Conservation (phyloP, 2,888 invertebrate species). For the Oligia fasciuncula region DNA sequence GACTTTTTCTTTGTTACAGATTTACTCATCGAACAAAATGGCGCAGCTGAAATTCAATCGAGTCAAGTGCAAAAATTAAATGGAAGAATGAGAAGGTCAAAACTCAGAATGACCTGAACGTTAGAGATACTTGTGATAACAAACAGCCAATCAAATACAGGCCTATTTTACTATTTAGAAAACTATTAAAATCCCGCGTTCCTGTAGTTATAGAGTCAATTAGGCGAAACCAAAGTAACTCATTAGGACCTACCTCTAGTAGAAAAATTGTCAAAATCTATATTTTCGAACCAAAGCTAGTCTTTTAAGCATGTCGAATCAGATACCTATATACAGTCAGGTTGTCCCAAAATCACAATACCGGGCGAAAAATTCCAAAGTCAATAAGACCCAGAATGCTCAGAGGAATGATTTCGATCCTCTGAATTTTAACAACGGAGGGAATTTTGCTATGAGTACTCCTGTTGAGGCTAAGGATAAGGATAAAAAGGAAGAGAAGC, state of each 20-base stretch:
- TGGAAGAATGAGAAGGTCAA: conserved; percentile 27
- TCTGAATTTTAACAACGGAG: conserved; percentile 91
- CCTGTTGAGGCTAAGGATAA: conserved; percentile 74
- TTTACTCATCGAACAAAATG: conserved; percentile 54
- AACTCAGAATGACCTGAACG: conserved; percentile 57
- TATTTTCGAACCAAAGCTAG: conserved; percentile 85
- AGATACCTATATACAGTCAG: conserved; percentile 88
- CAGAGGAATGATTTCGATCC: conserved; percentile 91
- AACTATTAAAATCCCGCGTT: conserved; percentile 73
- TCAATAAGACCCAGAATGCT: conserved; percentile 68
- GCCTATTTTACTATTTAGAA: conserved; percentile 72
- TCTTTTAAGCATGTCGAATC: conserved; percentile 84
- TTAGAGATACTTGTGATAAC: conserved; percentile 72
- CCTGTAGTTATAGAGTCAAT: conserved; percentile 85
- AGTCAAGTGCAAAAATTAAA: conserved; percentile 40
- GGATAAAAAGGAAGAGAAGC: conserved; percentile 77
- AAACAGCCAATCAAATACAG: conserved; percentile 65
- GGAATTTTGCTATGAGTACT: conserved; percentile 81
- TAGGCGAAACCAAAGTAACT: conserved; percentile 82
- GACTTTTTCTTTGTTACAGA: conserved; percentile 67
- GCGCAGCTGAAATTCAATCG: conserved; percentile 37
- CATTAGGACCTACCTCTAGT: conserved; percentile 59
- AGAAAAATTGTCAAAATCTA: conserved; percentile 59
- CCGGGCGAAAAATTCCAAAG: conserved; percentile 74
- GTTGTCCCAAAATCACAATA: conserved; percentile 87